These are phyloP conservation scores for Bovichtus variegatus DNA, from an alignment of 2,797 vertebrate genomes.

Conservation along the genomic window DNA sequence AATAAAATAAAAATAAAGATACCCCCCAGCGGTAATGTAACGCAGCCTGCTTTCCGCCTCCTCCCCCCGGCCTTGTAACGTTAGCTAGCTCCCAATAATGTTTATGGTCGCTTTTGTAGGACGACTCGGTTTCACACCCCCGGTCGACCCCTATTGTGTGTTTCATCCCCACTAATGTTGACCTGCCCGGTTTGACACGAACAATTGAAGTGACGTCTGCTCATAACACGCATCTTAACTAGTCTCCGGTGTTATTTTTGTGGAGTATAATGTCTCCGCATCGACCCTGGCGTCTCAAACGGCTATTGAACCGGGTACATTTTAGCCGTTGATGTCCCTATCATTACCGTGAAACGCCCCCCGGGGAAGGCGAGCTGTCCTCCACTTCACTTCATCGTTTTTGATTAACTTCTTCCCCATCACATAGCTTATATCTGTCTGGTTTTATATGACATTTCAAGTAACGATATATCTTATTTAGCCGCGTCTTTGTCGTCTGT, in stretches of 20 bases:
- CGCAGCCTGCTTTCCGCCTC: conserved; percentile 49
- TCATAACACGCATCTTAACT: background rate
- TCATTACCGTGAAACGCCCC: conserved; percentile 63
- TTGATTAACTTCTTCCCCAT: conserved; percentile 25
- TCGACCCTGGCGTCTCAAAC: conserved; percentile 18
- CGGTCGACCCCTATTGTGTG: conserved; percentile 63
- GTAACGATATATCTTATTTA: background rate
- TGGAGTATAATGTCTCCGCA: background rate
- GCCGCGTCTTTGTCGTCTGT: conserved; percentile 19
- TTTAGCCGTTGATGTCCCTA: conserved; percentile 46
- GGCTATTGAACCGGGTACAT: conserved; percentile 25
- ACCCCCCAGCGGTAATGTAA: conserved; percentile 35
- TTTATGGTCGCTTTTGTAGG: conserved; percentile 48
- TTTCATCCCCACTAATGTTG: conserved; percentile 31
- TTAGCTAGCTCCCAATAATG: conserved; percentile 64
- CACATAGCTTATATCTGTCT: background rate
- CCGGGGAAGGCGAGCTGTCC: conserved; percentile 45
- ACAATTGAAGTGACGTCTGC: background rate
- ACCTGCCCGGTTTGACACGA: conserved; percentile 12
- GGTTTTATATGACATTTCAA: background rate
- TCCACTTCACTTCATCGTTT: conserved; percentile 12
- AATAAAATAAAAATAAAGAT: too few species aligned
- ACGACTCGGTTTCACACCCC: conserved; percentile 32
- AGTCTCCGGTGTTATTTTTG: background rate
- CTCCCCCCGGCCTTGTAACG: conserved; percentile 47